Evolutionary conservation across 2,113 vertebrate genomes (phyloP).

Genomic region (Anseranas semipalmata): DNA sequence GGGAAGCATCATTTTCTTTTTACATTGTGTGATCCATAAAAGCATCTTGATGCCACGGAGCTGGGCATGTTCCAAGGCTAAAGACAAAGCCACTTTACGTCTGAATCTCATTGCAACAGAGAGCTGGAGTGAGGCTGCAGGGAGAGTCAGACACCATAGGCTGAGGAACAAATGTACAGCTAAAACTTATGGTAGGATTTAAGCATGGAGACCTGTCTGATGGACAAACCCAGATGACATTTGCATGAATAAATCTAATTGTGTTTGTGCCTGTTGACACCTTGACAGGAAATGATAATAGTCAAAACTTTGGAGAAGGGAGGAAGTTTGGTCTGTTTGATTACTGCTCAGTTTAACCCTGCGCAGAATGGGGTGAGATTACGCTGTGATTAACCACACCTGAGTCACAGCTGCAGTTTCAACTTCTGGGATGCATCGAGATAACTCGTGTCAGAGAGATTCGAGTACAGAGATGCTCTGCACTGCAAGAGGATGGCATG

Average conservation of each 20-base stretch:
- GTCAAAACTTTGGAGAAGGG: background rate
- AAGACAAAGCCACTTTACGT: background rate
- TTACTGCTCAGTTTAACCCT: background rate
- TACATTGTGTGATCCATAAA: background rate
- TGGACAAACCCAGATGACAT: background rate
- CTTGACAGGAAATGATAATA: background rate
- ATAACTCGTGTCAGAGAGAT: background rate
- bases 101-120: background rate
- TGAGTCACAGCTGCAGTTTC: background rate
- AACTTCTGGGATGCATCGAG: background rate
- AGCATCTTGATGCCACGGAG: background rate
- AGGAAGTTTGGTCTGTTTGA: background rate
- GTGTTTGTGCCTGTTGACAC: background rate
- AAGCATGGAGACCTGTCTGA: background rate
- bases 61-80: background rate
- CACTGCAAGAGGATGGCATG: background rate
- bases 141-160: background rate
- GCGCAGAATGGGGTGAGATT: background rate
- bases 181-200: background rate
- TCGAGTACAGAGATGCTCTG: background rate
- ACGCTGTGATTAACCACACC: accelerated
- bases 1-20: background rate
- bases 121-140: background rate
- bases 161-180: background rate
- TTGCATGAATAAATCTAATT: background rate